phyloP scores from a whole-genome alignment of 2,888 invertebrate genomes.

The Gastrophysa polygoni region DNA sequence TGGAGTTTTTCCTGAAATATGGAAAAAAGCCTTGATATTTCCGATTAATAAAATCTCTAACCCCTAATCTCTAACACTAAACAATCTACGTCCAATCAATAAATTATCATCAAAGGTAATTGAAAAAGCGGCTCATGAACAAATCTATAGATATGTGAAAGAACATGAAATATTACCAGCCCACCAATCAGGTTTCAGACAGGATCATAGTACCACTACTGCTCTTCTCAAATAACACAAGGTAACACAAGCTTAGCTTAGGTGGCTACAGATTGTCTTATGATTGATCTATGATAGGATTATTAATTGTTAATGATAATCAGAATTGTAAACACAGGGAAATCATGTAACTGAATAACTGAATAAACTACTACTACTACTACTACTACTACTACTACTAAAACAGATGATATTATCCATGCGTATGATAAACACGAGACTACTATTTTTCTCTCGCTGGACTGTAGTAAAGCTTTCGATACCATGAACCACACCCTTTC shows the following conservation, averaged over 20 bases:
- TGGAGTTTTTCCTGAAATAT: background rate
- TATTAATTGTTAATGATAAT: too few species aligned
- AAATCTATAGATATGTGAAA: background rate
- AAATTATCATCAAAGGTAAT: background rate
- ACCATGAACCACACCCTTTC: background rate
- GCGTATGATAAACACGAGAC: background rate
- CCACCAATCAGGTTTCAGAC: slow-evolving; percentile 5
- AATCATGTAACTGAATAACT: too few species aligned
- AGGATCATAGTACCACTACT: slow-evolving; percentile 4
- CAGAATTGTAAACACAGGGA: too few species aligned
- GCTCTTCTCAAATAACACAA: background rate
- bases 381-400: too few species aligned
- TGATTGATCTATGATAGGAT: too few species aligned
- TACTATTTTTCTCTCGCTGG: background rate
- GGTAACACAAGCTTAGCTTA: too few species aligned
- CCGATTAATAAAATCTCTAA: background rate
- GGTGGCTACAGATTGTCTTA: too few species aligned
- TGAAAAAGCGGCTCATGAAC: background rate
- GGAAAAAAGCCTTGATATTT: slow-evolving; percentile 2
- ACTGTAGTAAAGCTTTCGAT: background rate
- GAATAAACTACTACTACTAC: too few species aligned
- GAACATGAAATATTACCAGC: background rate
- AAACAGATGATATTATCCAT: too few species aligned
- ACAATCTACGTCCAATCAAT: background rate
- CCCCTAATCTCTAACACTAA: background rate